phyloP scores from a whole-genome alignment of 1,140 invertebrate genomes.

The Calosoma granatense region DNA sequence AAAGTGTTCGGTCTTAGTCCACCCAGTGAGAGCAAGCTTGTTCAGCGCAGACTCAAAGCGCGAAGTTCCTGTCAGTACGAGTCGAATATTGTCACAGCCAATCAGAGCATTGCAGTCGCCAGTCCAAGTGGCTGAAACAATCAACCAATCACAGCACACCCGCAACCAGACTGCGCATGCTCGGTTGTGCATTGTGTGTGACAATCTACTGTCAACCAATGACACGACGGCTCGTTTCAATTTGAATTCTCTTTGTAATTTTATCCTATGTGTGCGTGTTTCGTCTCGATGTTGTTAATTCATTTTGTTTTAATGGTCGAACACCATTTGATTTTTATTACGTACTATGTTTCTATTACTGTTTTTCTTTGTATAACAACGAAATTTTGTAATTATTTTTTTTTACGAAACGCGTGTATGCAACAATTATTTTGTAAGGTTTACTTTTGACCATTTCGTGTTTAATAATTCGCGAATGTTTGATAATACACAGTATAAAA shows the following conservation, averaged over 20 bases:
- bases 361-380: constrained; percentile 12
- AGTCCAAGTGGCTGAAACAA: constrained; percentile 33
- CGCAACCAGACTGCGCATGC: background rate
- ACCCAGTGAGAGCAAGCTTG: constrained; percentile 69
- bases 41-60: constrained; percentile 61
- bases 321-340: constrained; percentile 14
- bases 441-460: background rate
- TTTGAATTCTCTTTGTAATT: constrained; percentile 11
- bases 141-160: background rate
- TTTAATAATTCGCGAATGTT: background rate
- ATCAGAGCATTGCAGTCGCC: constrained; percentile 26
- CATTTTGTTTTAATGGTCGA: constrained; percentile 4
- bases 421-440: background rate
- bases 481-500: background rate
- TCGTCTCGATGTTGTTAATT: constrained; percentile 8
- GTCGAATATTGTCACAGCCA: constrained; percentile 20
- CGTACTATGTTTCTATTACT: no score
- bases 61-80: constrained; percentile 25
- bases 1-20: constrained; percentile 68
- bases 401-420: background rate
- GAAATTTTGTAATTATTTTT: constrained; percentile 1
- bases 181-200: background rate
- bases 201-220: background rate
- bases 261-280: constrained; percentile 10
- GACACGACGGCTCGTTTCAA: background rate